Conservation (phyloP, 2,888 invertebrate genomes). For the Iphiclides podalirius region DNA sequence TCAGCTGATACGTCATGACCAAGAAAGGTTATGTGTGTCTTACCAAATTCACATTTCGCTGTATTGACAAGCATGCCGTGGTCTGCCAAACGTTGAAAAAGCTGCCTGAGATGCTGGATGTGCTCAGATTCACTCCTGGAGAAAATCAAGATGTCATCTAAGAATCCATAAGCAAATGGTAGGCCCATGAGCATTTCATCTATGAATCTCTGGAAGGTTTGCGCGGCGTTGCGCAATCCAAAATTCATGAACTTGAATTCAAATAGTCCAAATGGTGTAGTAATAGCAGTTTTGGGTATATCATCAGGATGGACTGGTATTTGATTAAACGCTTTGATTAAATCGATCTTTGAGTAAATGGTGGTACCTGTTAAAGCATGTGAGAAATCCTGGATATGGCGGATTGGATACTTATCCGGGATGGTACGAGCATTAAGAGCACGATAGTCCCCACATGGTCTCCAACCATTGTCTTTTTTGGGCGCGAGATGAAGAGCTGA, state of each 20-base stretch:
- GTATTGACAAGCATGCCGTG: not conserved
- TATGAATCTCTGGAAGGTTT: conserved; percentile 45
- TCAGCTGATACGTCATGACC: conserved; percentile 13
- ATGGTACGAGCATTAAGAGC: conserved; percentile 13
- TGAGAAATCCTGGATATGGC: conserved; percentile 23
- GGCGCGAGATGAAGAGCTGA: conserved; percentile 10
- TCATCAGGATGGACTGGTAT: conserved; percentile 42
- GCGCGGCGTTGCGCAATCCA: conserved; percentile 49
- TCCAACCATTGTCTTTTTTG: conserved; percentile 14
- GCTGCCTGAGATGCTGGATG: not conserved
- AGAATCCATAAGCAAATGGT: conserved; percentile 2
- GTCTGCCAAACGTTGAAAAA: conserved; percentile 3
- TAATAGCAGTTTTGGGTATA: conserved; percentile 38
- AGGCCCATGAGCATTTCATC: conserved; percentile 9
- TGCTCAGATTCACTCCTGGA: not conserved
- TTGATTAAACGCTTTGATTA: too few relatives aligned
- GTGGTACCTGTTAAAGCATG: conserved; percentile 9
- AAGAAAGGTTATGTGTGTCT: conserved; percentile 9
- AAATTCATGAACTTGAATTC: conserved; percentile 34
- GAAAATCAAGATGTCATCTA: conserved; percentile 10
- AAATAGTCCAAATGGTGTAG: not conserved
- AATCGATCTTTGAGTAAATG: conserved; percentile 31
- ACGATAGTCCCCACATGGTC: conserved; percentile 23
- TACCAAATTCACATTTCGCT: not conserved
- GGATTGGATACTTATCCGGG: conserved; percentile 18